Evolutionary conservation across 2,888 invertebrate genomes (phyloP), one percentile per base, ranked within the genome.

Genomic region (Stenotaenia linearis): DNA sequence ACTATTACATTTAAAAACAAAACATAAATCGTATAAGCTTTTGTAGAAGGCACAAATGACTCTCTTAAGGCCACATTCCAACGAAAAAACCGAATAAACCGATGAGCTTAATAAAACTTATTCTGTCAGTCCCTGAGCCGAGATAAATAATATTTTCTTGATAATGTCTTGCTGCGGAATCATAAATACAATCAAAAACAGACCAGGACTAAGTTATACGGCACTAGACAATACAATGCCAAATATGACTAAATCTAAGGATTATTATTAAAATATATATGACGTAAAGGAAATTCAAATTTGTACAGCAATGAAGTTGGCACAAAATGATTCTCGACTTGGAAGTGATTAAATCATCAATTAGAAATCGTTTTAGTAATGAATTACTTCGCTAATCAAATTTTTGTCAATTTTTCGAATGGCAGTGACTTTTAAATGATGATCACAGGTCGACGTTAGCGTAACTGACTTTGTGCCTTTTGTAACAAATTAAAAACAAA

Each of bases 11-110:
- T 50, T 21, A 1, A 18, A n/a, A 50, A 50, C 5, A 69, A 69
- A 28, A 69, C 45, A 69, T 23, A 25, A 69, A 10, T 69, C 69
- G 69, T 69, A 69, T 69, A 69, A 28, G 69, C 69, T 25, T 50
- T 69, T 69, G 69, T 69, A 25, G 69, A 69, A 69, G 69, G 69
- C 69, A 69, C 69, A 12, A 69, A 69, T 28, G 12, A 69, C 23
- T 28, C 10, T 69, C 28, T 61, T 61, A 61, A 61, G 61, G 61
- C 61, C 28, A 69, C 69, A 9, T 69, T 28, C 23, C 69, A 69
- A 69, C 10, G 23, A 69, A 69, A 69, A 69, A 1, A 3, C 23
- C 5, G 15, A 69, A 69, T 15, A 12, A 56, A 7, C 21, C 56
- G 6, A 23, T 21, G 21, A 21, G 4, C 18, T 56, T 7, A 56